Evolutionary conservation across 2,888 invertebrate genomes (phyloP).

Genomic region (Incurvaria masculella): DNA sequence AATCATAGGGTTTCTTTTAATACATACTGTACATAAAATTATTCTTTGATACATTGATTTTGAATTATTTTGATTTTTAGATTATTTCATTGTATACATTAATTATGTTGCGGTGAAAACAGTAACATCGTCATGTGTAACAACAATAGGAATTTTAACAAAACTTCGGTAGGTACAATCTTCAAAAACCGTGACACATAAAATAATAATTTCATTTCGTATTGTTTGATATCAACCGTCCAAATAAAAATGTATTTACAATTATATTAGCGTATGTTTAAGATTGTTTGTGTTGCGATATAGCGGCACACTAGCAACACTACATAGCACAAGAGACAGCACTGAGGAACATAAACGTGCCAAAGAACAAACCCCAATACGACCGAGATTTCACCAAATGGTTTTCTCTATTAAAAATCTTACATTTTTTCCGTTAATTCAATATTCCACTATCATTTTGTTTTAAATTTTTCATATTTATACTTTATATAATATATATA

Average conservation of each 20-base stretch:
- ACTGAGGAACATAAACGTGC: background rate
- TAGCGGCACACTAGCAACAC: too few relatives aligned
- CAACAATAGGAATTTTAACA: background rate
- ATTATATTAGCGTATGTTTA: too few relatives aligned
- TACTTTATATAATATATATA: slow-evolving; percentile 44
- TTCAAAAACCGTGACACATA: too few relatives aligned
- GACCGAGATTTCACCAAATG: background rate
- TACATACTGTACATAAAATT: background rate
- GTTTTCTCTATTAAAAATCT: background rate
- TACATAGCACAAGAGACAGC: too few relatives aligned
- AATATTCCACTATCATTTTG: slow-evolving; percentile 45
- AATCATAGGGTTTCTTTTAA: too few relatives aligned
- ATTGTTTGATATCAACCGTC: too few relatives aligned
- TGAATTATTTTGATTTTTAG: background rate
- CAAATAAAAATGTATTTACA: too few relatives aligned
- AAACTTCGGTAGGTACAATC: background rate
- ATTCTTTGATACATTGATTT: too few relatives aligned
- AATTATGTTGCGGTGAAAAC: background rate
- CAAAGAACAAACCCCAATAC: background rate
- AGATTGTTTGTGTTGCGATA: too few relatives aligned
- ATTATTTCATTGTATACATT: background rate
- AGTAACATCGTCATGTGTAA: background rate
- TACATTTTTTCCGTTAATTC: slow-evolving; percentile 21
- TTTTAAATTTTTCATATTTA: slow-evolving; percentile 42
- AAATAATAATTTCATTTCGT: too few relatives aligned